Evolutionary conservation across 2,888 invertebrate species (phyloP).

Genomic region (Drosophila meridiana): DNA sequence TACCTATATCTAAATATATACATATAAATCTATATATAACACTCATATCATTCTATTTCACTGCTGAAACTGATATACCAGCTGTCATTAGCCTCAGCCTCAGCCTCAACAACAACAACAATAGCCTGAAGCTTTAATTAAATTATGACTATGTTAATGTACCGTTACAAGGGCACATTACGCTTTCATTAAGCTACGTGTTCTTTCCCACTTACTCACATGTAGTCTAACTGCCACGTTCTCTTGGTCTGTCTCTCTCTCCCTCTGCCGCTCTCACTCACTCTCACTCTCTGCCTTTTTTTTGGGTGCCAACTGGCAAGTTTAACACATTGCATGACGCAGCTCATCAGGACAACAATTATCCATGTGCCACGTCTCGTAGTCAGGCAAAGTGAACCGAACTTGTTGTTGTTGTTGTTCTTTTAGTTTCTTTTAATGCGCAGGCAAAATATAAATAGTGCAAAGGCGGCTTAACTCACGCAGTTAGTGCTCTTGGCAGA

Average conservation of each 20-base stretch:
- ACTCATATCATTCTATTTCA: conserved; percentile 7
- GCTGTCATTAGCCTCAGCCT: conserved; percentile 38
- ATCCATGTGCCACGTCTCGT: conserved; percentile 46
- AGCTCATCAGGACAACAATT: conserved; percentile 75
- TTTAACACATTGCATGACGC: conserved; percentile 77
- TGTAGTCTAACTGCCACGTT: not conserved
- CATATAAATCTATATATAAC: not conserved
- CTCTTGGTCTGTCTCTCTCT: not conserved
- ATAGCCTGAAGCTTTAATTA: conserved; percentile 68
- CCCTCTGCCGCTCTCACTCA: not conserved
- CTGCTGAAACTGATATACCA: conserved; percentile 13
- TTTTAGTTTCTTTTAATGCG: conserved; percentile 4
- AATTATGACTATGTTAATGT: conserved; percentile 82
- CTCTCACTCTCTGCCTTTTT: not conserved
- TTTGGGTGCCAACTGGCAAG: conserved; percentile 24
- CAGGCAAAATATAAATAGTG: not conserved
- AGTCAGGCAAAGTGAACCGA: conserved; percentile 30
- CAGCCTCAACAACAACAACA: conserved; percentile 15
- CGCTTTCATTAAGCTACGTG: not conserved
- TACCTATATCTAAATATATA: not conserved
- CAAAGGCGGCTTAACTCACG: not conserved
- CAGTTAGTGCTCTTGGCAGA: not conserved
- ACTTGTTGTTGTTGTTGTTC: conserved; percentile 22
- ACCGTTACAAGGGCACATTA: conserved; percentile 68
- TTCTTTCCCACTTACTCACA: not conserved